These are phyloP conservation scores for Melieria omissa DNA, from an alignment of 2,888 invertebrate genomes.

Conservation along the genomic window DNA sequence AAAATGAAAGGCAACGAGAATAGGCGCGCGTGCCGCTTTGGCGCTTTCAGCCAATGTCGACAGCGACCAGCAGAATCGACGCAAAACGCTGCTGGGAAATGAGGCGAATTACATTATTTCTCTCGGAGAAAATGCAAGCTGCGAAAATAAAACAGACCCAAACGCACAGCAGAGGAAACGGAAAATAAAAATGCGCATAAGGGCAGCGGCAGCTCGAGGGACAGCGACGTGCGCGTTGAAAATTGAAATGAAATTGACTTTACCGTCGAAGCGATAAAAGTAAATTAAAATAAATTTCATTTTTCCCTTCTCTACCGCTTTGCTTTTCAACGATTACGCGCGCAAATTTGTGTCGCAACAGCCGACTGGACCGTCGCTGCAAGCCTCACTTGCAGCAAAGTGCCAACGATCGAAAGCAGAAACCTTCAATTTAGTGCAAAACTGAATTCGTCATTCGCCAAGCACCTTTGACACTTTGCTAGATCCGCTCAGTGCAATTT, in stretches of 20 bases:
- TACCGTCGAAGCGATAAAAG: constrained; percentile 56
- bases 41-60: neutral
- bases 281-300: constrained; percentile 62
- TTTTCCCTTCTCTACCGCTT: constrained; percentile 37
- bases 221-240: constrained; percentile 47
- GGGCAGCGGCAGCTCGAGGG: constrained; percentile 25
- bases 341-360: too few relatives aligned
- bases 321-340: constrained; percentile 11
- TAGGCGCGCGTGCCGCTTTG: neutral
- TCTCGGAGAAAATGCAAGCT: constrained; percentile 33
- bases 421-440: too few relatives aligned
- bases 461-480: too few relatives aligned
- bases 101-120: constrained; percentile 58
- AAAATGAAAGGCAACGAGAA: constrained; percentile 1
- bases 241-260: constrained; percentile 61
- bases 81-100: constrained; percentile 41
- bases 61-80: neutral
- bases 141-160: neutral
- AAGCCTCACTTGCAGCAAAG: neutral
- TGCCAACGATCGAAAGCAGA: too few relatives aligned
- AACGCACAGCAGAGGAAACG: constrained; percentile 12
- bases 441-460: too few relatives aligned
- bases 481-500: too few relatives aligned
- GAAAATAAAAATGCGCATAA: constrained; percentile 26
- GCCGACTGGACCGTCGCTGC: too few relatives aligned